phyloP scores from a whole-genome alignment of 92 coral and sea anemone genomes.

The Epizoanthus scotinus region DNA sequence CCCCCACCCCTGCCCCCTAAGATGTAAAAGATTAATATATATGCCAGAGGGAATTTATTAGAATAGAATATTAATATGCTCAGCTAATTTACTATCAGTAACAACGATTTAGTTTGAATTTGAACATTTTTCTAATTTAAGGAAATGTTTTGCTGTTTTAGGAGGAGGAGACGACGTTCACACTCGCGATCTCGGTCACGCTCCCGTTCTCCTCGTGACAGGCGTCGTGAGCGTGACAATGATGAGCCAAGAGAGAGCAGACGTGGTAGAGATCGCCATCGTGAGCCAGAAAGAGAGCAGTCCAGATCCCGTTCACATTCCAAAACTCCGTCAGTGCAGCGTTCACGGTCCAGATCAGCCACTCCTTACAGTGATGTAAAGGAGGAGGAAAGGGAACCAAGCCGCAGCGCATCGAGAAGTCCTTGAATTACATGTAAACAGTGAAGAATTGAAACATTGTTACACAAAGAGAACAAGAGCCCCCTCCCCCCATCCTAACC shows the following conservation, averaged over 20 bases:
- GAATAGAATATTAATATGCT: too few relatives aligned
- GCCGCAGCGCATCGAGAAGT: slow-evolving; percentile 64
- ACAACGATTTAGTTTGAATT: too few relatives aligned
- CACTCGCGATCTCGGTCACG: slow-evolving; percentile 65
- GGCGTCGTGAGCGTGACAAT: slow-evolving; percentile 26
- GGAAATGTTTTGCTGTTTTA: not conserved
- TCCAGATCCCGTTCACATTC: slow-evolving; percentile 71
- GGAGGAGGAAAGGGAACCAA: slow-evolving; percentile 63
- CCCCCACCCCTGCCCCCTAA: too few relatives aligned
- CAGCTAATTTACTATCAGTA: too few relatives aligned
- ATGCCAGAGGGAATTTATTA: too few relatives aligned
- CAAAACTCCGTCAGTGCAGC: slow-evolving; percentile 50
- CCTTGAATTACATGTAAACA: not conserved
- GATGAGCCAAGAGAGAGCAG: slow-evolving; percentile 30
- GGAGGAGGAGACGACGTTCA: slow-evolving; percentile 51
- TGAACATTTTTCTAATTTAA: too few relatives aligned
- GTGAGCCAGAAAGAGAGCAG: slow-evolving; percentile 51
- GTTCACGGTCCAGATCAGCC: slow-evolving; percentile 36
- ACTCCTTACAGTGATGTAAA: slow-evolving; percentile 58
- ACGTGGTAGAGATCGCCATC: slow-evolving; percentile 31
- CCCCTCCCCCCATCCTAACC: too few relatives aligned
- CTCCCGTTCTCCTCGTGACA: slow-evolving; percentile 56
- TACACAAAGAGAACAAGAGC: too few relatives aligned
- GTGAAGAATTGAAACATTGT: too few relatives aligned
- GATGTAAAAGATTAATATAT: too few relatives aligned